Conservation (phyloP, 2,797 vertebrate genomes). For the Epinephelus malabaricus region DNA sequence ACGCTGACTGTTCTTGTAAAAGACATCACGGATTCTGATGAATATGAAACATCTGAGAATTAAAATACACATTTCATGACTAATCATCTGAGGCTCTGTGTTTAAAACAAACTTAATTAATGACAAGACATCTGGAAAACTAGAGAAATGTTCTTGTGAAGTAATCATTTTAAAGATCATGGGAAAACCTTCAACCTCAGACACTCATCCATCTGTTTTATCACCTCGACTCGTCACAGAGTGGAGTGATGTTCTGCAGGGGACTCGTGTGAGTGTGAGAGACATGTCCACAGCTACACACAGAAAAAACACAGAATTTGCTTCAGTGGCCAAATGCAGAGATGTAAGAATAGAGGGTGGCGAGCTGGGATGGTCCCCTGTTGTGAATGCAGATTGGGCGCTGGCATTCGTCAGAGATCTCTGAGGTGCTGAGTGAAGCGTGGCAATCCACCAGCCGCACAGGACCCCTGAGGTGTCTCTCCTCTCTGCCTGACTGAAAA, state of each 20-base stretch:
- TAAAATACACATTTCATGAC: not conserved
- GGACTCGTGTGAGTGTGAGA: not conserved
- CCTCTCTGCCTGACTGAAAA: constrained; percentile 45
- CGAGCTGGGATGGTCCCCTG: constrained; percentile 30
- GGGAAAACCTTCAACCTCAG: no score
- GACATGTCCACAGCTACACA: not conserved
- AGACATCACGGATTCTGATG: no score
- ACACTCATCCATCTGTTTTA: not conserved
- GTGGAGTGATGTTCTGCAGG: not conserved
- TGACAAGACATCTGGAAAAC: not conserved
- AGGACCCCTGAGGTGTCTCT: constrained; percentile 48
- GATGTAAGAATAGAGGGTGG: constrained; percentile 15
- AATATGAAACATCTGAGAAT: no score
- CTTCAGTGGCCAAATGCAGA: constrained; percentile 6
- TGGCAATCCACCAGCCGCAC: constrained; percentile 42
- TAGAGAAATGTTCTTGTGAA: not conserved
- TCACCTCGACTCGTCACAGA: not conserved
- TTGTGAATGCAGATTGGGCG: constrained; percentile 53
- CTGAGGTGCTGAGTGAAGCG: constrained; percentile 47
- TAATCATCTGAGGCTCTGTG: not conserved
- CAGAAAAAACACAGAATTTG: constrained; percentile 5
- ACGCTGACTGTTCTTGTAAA: no score
- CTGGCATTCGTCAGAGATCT: constrained; percentile 35
- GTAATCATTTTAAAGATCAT: not conserved
- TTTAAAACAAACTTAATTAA: not conserved